Evolutionary conservation across 2,113 vertebrate genomes (phyloP).

Genomic region (Rhea americana): DNA sequence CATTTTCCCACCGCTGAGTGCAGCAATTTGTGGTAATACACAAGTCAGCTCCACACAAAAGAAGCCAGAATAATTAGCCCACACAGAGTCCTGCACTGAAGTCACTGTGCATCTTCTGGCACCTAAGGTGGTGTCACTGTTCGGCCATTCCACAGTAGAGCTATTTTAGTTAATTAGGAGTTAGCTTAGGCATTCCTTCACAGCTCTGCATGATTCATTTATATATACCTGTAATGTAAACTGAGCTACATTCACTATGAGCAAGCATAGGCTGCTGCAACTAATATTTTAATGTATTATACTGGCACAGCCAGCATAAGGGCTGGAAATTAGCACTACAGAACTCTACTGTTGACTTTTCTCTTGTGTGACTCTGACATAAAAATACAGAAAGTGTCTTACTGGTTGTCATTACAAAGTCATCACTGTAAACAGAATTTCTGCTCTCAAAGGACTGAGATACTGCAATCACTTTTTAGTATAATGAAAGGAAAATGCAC

Average conservation of each 20-base stretch:
- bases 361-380: not conserved
- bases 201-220: not conserved
- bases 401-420: not conserved
- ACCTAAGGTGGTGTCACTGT: not conserved
- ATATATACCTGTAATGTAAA: not conserved
- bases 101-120: accelerated
- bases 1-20: not conserved
- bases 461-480: not conserved
- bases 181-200: not conserved
- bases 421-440: not conserved
- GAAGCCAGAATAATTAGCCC: no score
- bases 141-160: not conserved
- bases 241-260: not conserved
- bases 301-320: not conserved
- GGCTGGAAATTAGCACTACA: not conserved
- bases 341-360: not conserved
- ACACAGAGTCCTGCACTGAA: not conserved
- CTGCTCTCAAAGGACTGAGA: not conserved
- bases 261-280: not conserved
- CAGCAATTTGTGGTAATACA: not conserved
- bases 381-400: not conserved
- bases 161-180: not conserved
- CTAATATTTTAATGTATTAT: not conserved
- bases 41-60: not conserved
- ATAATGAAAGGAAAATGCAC: not conserved